These are phyloP conservation scores for Athene cunicularia DNA, from an alignment of 2,113 vertebrate species.

Conservation along the genomic window DNA sequence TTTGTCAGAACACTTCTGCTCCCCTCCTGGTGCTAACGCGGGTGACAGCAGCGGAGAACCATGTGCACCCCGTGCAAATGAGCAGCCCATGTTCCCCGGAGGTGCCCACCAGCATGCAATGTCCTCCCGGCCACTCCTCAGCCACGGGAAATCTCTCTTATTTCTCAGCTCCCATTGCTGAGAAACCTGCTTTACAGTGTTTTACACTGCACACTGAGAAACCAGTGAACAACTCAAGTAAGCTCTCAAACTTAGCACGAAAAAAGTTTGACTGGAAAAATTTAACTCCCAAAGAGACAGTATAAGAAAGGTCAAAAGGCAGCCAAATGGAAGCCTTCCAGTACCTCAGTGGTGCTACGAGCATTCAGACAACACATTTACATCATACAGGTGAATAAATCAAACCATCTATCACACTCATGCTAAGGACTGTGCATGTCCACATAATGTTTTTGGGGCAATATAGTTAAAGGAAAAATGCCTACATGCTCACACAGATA, in stretches of 20 bases:
- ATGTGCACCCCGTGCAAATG: accelerated
- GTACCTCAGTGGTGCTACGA: background rate
- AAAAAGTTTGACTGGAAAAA: background rate
- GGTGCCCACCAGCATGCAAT: background rate
- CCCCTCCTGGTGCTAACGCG: background rate
- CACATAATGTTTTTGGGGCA: accelerated
- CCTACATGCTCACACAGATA: background rate
- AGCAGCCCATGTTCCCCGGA: background rate
- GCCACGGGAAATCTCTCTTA: background rate
- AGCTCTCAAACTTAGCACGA: background rate
- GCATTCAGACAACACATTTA: background rate
- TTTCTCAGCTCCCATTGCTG: background rate
- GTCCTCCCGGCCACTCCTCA: background rate
- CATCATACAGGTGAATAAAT: background rate
- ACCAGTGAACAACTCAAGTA: background rate
- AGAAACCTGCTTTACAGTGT: background rate
- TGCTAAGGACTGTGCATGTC: background rate
- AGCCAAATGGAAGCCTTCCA: background rate
- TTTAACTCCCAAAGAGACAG: background rate
- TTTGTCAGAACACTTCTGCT: background rate
- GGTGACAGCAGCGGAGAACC: background rate
- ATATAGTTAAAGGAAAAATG: background rate
- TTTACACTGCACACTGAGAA: background rate
- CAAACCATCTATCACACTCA: background rate
- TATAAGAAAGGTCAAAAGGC: background rate